Evolutionary conservation across 2,888 invertebrate genomes (phyloP), one percentile per base, ranked within the genome.

Genomic region (Penaeus monodon): DNA sequence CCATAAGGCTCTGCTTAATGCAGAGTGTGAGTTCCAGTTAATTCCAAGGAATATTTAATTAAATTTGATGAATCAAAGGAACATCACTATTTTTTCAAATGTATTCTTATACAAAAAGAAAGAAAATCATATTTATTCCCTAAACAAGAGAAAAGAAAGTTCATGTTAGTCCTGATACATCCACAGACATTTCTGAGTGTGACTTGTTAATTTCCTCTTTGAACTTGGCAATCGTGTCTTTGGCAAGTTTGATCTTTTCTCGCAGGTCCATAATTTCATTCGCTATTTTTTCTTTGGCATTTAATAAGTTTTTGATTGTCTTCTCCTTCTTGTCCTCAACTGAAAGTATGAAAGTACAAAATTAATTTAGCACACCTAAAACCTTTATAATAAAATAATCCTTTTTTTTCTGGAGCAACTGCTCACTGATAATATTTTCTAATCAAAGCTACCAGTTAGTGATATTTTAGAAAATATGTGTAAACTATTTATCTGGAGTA

Each of bases 311-410:
- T 14, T 86, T 85, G 17, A 89, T 68, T 3, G 90, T 96, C 91
- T 95, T 95, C 73, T 95, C 95, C 92, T 97, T 97, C 91, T 96
- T 96, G 17, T 96, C 96, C 93, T 98, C 98, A 94, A 98, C 98
- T 98, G 93, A 88, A 95, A 94, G 89, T 88, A 88, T 91, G 81
- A 38, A 85, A n/a, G 49, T 33, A 20, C 68, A 2, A 33, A 33
- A 33, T 33, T 33, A 33, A 33, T 33, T 3, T 3, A 33, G 2
- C 33, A 33, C 3, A 33, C 33, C 3, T 33, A 27, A n/a, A 14
- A 20, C 68, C 17, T 22, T 49, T 49, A 49, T 49, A 49, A 68
- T 0, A 29, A 68, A 68, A 14, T 27, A 24, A 20, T 68, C 27
- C 27, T 27, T 68, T 1, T 68, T 68, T 68, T n/a, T n/a, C 68